phyloP scores from a whole-genome alignment of 2,888 invertebrate species.

The Lochmaea crataegi region DNA sequence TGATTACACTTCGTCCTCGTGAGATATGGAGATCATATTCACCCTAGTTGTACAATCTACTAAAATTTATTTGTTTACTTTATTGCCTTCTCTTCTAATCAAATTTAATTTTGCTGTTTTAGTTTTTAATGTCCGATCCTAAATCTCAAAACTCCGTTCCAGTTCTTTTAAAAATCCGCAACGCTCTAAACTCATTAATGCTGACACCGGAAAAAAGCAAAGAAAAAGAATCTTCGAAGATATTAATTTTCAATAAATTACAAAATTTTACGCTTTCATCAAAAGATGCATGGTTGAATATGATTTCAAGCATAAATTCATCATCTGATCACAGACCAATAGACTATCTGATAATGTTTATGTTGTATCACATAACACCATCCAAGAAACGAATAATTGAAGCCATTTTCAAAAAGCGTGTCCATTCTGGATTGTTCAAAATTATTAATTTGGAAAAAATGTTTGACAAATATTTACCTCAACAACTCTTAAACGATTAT shows the following conservation, averaged over 20 bases:
- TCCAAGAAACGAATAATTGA: slow-evolving; percentile 73
- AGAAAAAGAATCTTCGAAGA: slow-evolving; percentile 69
- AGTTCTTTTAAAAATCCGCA: slow-evolving; percentile 62
- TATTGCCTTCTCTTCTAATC: neutral
- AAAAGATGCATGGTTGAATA: slow-evolving; percentile 70
- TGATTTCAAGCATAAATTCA: slow-evolving; percentile 68
- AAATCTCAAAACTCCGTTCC: slow-evolving; percentile 53
- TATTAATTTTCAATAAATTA: slow-evolving; percentile 70
- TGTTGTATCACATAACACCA: slow-evolving; percentile 72
- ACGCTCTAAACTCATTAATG: slow-evolving; percentile 67
- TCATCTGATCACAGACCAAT: slow-evolving; percentile 72
- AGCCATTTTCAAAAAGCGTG: slow-evolving; percentile 72
- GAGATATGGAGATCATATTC: too few relatives aligned
- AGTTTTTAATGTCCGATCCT: slow-evolving; percentile 70
- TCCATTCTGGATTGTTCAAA: slow-evolving; percentile 72
- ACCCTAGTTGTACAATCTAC: too few relatives aligned
- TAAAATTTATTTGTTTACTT: too few relatives aligned
- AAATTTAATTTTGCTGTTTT: slow-evolving; percentile 47
- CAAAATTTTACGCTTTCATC: slow-evolving; percentile 70
- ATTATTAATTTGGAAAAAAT: slow-evolving; percentile 69
- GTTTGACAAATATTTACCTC: slow-evolving; percentile 68
- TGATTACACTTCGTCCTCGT: too few relatives aligned
- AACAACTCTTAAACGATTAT: slow-evolving; percentile 67
- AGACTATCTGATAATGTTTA: slow-evolving; percentile 75
- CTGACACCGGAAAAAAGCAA: slow-evolving; percentile 57